phyloP scores from a whole-genome alignment of 2,888 invertebrate genomes.

The Mythimna albipuncta region DNA sequence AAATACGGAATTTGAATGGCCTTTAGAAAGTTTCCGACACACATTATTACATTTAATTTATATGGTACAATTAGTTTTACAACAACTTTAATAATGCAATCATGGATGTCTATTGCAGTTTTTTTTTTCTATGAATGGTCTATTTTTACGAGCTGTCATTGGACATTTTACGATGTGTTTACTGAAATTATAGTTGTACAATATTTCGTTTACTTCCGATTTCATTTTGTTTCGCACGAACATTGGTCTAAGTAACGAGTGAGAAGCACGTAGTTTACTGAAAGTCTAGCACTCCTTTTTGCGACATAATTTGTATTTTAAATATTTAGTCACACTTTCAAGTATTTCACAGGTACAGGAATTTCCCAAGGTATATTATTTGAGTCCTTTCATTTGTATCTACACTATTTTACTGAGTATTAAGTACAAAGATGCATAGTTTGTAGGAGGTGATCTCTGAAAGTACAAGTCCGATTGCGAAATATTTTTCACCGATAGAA shows the following conservation, averaged over 20 bases:
- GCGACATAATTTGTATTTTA: not conserved
- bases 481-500: too few species aligned
- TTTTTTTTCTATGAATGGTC: constrained; percentile 6
- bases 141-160: constrained; percentile 1
- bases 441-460: too few species aligned
- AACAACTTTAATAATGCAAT: constrained; percentile 23
- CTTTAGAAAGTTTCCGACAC: constrained; percentile 49
- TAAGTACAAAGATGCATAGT: too few species aligned
- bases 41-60: constrained; percentile 30
- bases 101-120: constrained; percentile 8
- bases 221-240: not conserved
- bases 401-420: too few species aligned
- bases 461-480: too few species aligned
- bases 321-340: not conserved
- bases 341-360: not conserved
- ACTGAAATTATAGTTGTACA: not conserved
- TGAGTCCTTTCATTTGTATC: not conserved
- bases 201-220: constrained; percentile 8
- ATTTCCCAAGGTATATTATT: too few species aligned
- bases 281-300: not conserved
- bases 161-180: constrained; percentile 1
- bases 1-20: constrained; percentile 59
- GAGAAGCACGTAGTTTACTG: not conserved
- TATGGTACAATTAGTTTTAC: constrained; percentile 24
- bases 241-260: not conserved